Conservation (phyloP, 2,888 invertebrate species). For the Fragum sueziense region DNA sequence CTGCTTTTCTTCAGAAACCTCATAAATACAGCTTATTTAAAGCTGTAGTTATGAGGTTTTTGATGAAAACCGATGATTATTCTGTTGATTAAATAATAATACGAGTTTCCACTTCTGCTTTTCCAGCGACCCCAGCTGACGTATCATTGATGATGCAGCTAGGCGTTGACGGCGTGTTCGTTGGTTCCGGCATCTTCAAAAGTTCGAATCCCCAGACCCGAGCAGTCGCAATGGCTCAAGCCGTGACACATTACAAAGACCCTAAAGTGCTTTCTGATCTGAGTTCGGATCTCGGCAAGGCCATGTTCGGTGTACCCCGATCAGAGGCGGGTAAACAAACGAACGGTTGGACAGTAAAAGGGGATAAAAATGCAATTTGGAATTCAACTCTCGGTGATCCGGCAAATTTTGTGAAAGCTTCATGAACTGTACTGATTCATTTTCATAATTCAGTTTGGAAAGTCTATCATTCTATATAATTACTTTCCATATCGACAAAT, state of each 20-base stretch:
- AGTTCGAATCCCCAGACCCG: conserved; percentile 74
- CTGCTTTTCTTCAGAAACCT: no score
- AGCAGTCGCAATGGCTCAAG: conserved; percentile 79
- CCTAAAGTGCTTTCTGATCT: conserved; percentile 73
- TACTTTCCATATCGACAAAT: background rate
- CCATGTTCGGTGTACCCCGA: conserved; percentile 75
- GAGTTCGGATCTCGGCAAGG: conserved; percentile 77
- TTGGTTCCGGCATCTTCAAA: conserved; percentile 81
- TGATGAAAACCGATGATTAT: no score
- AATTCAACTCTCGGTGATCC: conserved; percentile 66
- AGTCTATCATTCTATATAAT: no score
- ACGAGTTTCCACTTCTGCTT: no score
- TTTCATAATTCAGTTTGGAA: no score
- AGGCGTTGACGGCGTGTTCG: conserved; percentile 81
- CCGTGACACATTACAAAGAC: conserved; percentile 79
- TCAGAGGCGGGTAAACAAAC: conserved; percentile 37
- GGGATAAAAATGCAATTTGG: conserved; percentile 65
- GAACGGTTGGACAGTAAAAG: conserved; percentile 32
- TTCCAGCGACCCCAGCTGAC: conserved; percentile 80
- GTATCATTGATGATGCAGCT: conserved; percentile 80
- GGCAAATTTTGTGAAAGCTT: conserved; percentile 29
- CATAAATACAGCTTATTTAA: no score
- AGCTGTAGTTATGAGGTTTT: no score
- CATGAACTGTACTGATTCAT: no score
- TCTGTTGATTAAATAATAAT: no score